Base-by-base conservation (phyloP, 2,888 invertebrate genomes). In the Macroteleia sp. region DNA sequence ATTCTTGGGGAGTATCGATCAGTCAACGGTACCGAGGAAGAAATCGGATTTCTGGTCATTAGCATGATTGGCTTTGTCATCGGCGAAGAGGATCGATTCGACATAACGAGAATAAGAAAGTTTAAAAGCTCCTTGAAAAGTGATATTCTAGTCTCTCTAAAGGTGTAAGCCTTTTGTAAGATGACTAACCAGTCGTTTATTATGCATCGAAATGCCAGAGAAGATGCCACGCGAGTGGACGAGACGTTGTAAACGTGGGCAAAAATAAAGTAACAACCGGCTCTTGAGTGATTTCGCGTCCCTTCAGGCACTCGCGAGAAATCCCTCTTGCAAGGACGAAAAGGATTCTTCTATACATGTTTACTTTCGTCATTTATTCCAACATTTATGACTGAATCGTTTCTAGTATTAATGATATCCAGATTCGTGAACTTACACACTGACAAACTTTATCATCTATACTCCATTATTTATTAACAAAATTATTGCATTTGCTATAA, bases 151-250 rank as follows among this genome's bases (percentile, higher is more conserved):
- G 77, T 54, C 77, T 77, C 62, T 75, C 69, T 54, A 84, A 81
- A 87, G 85, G 87, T 88, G 88, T 87, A 83, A 86, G 87, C 84
- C 82, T 85, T 77, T 83, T 83, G 86, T 84, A 85, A 85, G 87
- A 87, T 48, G 54, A 59, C 87, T 88, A 89, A 90, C 88, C 87
- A 87, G 88, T 90, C 90, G 88, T 90, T 90, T 90, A 90, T 90
- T 90, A 90, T 90, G 90, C 90, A 90, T 90, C 89, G 90, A 90
- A 90, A 90, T 90, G 90, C 89, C 89, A 89, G 86, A 84, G 85
- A 88, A 85, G 89, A 89, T 88, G 88, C 89, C 87, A 86, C 87
- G 87, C 87, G 90, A 89, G 88, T 89, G 88, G 89, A 90, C 89
- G 87, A 87, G 86, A 88, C 88, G 89, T 87, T 89, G 88, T 87